phyloP scores from a whole-genome alignment of 1,140 invertebrate species.

The Hermatobates lingyangjiaoensis region DNA sequence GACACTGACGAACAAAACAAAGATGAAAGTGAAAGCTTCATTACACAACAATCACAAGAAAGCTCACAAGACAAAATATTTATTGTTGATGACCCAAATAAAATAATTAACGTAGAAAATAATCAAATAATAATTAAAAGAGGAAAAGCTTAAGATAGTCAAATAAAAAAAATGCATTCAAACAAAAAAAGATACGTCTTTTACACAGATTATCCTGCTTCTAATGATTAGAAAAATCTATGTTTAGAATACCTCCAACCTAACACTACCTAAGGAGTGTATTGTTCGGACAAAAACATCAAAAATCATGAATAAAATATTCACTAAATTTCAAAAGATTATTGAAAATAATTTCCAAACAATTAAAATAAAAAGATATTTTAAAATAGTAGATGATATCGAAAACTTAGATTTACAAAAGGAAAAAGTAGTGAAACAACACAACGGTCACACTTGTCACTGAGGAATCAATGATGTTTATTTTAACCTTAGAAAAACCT shows the following conservation, averaged over 20 bases:
- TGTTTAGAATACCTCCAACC: conserved; percentile 1
- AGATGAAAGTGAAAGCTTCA: neutral
- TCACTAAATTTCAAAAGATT: neutral
- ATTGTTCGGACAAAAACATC: neutral
- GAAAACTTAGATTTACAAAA: neutral
- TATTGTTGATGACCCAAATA: neutral
- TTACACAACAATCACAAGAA: neutral
- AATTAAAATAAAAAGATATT: neutral
- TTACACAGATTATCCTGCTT: neutral
- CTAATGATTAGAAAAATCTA: neutral
- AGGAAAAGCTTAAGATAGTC: neutral
- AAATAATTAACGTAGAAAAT: neutral
- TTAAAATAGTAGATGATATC: neutral
- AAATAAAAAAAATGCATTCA: neutral
- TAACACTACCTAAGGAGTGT: neutral
- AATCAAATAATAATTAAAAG: neutral
- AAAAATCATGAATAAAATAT: neutral
- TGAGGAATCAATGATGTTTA: neutral
- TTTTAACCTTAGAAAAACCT: neutral
- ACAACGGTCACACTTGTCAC: conserved; percentile 1
- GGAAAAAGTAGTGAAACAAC: neutral
- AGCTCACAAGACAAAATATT: neutral
- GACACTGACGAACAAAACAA: neutral
- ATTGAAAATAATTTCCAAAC: neutral
- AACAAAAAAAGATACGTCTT: neutral